Evolutionary conservation across 2,113 vertebrate genomes (phyloP).

Genomic region (Rhinoptilus africanus): DNA sequence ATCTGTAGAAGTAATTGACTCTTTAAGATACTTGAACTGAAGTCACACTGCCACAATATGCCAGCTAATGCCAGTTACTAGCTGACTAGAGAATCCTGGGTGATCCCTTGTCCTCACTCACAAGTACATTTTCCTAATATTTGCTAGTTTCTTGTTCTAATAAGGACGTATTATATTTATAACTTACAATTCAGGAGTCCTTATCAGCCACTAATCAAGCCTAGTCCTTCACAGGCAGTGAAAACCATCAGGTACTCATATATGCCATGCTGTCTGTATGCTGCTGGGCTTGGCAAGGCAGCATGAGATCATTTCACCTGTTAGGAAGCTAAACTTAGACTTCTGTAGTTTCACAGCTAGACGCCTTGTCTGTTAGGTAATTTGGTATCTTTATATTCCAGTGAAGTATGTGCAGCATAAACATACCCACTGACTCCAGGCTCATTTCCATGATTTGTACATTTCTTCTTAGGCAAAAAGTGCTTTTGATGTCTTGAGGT

Average conservation of each 20-base stretch:
- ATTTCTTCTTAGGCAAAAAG: neutral
- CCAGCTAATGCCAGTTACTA: neutral
- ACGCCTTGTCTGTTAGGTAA: neutral
- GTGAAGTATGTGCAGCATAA: neutral
- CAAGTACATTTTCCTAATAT: neutral
- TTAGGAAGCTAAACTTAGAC: conserved; percentile 1
- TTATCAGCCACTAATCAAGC: neutral
- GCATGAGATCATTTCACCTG: neutral
- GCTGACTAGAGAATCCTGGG: neutral
- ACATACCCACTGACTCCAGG: neutral
- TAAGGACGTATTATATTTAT: neutral
- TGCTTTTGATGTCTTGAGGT: neutral
- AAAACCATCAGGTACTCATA: neutral
- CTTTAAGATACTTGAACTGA: neutral
- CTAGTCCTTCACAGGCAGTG: neutral
- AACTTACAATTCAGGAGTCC: neutral
- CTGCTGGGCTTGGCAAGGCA: neutral
- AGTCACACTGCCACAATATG: neutral
- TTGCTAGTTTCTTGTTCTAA: neutral
- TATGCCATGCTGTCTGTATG: neutral
- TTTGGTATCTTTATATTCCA: conserved; percentile 12
- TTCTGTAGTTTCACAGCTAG: conserved; percentile 6
- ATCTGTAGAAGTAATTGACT: neutral
- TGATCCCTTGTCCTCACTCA: neutral
- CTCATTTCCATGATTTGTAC: conserved; percentile 18